A percentile compares a stretch with the other conserved stretches of the same genome.
These are phyloP conservation scores for Rhimphoctona megacephalus DNA, from an alignment of 2,888 invertebrate genomes.

Conservation along the genomic window DNA sequence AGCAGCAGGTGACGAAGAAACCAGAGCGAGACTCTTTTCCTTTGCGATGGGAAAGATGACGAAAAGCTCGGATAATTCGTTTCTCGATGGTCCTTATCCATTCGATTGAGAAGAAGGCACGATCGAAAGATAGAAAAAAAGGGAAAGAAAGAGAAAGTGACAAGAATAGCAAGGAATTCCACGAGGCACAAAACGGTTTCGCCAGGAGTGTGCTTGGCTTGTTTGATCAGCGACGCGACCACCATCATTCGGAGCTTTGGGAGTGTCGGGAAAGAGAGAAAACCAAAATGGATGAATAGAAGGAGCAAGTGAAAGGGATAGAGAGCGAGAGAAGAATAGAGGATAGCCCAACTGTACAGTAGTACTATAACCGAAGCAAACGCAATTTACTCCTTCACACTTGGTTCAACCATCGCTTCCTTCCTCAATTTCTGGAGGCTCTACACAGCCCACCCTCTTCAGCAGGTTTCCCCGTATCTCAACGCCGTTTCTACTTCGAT, in stretches of 20 bases:
- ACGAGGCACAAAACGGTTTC: conserved; percentile 25
- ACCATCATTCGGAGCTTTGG: conserved; percentile 29
- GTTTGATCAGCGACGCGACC: conserved; percentile 46
- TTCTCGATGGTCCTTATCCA: conserved; percentile 61
- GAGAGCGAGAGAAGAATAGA: conserved; percentile 28
- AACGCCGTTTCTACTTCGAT: conserved; percentile 55
- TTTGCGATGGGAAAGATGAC: background rate
- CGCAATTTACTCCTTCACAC: conserved; percentile 63
- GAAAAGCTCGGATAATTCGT: conserved; percentile 61
- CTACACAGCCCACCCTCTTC: background rate
- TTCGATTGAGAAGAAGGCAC: conserved; percentile 47
- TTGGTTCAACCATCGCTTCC: conserved; percentile 30
- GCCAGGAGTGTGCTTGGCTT: conserved; percentile 25
- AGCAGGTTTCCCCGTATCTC: background rate
- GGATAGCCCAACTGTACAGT: conserved; percentile 21
- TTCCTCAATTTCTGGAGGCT: conserved; percentile 19
- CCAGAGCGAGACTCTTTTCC: background rate
- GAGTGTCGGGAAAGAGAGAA: conserved; percentile 4
- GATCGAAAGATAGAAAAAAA: conserved; percentile 4
- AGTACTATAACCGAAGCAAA: conserved; percentile 58
- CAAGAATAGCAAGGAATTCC: conserved; percentile 49
- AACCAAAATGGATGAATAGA: conserved; percentile 22
- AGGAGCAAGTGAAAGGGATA: background rate
- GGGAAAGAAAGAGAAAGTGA: background rate
- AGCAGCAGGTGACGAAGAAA: background rate